Evolutionary conservation across 2,888 invertebrate genomes (phyloP).

Genomic region (Sepiola atlantica): DNA sequence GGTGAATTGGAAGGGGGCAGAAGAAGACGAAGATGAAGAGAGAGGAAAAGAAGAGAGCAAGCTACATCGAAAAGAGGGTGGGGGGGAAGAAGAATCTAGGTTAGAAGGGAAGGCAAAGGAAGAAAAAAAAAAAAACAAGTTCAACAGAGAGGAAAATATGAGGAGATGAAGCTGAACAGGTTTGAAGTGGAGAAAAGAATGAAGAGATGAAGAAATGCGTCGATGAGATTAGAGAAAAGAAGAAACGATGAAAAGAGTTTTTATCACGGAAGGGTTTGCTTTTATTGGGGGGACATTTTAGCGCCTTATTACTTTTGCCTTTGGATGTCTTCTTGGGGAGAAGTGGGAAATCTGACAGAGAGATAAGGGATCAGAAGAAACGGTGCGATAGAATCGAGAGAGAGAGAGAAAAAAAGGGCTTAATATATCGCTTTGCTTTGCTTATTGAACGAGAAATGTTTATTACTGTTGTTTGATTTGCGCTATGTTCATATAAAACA

Average conservation of each 20-base stretch:
- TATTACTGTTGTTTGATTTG: too few relatives aligned
- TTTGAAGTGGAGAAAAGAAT: neutral
- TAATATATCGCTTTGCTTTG: neutral
- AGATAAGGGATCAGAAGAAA: neutral
- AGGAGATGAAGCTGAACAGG: too few relatives aligned
- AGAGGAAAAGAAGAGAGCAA: neutral
- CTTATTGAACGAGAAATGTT: neutral
- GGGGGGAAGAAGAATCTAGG: neutral
- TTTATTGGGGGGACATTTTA: neutral
- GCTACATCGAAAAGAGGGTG: neutral
- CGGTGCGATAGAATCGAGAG: neutral
- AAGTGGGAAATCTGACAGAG: neutral
- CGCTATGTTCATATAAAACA: too few relatives aligned
- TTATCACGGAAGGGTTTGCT: neutral
- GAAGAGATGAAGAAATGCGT: neutral
- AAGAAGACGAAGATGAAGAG: too few relatives aligned
- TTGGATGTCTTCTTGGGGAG: neutral
- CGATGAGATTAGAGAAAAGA: neutral
- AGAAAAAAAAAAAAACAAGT: neutral
- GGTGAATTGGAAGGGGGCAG: neutral
- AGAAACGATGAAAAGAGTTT: neutral
- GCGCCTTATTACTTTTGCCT: neutral
- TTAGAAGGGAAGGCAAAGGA: neutral
- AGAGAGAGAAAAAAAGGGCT: neutral
- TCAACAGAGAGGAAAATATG: too few relatives aligned